Evolutionary conservation across 2,113 vertebrate species (phyloP).

Genomic region (Epinephelus moara): DNA sequence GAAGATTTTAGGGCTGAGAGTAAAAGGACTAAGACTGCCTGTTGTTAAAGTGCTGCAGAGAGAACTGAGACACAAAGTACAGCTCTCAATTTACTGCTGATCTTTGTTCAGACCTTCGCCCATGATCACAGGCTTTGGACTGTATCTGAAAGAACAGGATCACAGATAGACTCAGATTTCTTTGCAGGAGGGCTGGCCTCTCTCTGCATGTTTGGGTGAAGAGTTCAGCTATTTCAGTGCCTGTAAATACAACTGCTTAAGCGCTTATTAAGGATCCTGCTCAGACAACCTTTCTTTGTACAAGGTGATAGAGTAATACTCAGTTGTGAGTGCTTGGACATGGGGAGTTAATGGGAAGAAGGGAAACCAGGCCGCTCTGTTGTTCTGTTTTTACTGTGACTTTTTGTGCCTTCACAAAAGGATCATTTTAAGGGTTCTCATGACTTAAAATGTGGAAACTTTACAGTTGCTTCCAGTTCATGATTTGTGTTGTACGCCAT

Average conservation of each 20-base stretch:
- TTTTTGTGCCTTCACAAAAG: background rate
- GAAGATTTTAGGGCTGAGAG: background rate
- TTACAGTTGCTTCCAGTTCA: background rate
- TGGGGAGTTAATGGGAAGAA: background rate
- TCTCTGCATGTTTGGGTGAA: constrained; percentile 8
- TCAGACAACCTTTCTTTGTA: background rate
- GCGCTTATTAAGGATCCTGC: constrained; percentile 1
- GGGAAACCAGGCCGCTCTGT: background rate
- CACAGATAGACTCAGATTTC: background rate
- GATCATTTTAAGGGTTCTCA: background rate
- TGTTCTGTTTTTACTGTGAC: background rate
- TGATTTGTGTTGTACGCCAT: background rate
- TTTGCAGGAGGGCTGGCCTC: background rate
- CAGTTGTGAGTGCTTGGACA: background rate
- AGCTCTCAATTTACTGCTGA: constrained; percentile 12
- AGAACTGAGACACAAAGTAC: background rate
- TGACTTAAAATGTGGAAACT: background rate
- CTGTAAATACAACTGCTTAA: background rate
- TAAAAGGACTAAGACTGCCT: background rate
- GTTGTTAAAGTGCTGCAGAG: background rate
- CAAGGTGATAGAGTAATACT: background rate
- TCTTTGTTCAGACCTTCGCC: constrained; percentile 4
- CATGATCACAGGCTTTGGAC: constrained; percentile 5
- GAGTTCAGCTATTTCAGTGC: background rate
- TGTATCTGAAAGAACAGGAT: background rate